A percentile compares a stretch with the other conserved stretches of the same genome.
These are phyloP conservation scores for Dasyurus viverrinus DNA, from an alignment of 2,113 vertebrate species.

Conservation along the genomic window DNA sequence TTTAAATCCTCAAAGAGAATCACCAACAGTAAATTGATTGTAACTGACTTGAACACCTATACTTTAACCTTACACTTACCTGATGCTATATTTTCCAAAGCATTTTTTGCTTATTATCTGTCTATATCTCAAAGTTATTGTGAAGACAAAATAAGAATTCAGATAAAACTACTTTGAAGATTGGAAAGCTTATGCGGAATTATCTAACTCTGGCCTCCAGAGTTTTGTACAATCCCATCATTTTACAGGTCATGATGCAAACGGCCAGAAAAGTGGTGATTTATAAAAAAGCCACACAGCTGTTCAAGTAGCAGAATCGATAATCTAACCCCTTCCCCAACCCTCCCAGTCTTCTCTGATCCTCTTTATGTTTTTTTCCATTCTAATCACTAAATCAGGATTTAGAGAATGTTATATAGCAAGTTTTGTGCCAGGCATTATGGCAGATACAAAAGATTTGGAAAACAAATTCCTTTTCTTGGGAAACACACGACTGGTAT, in stretches of 20 bases:
- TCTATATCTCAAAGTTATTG: background rate
- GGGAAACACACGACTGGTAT: background rate
- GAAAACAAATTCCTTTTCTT: background rate
- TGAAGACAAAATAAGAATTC: background rate
- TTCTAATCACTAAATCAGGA: background rate
- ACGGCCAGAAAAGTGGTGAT: background rate
- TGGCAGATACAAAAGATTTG: background rate
- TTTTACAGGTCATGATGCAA: background rate
- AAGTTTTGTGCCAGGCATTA: background rate
- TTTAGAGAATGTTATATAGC: background rate
- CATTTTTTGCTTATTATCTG: background rate
- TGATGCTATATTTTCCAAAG: background rate
- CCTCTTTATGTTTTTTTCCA: background rate
- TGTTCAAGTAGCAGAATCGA: background rate
- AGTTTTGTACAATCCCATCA: background rate
- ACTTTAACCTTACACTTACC: background rate
- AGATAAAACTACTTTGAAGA: background rate
- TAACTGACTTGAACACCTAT: background rate
- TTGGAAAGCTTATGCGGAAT: background rate
- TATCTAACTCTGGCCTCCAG: background rate
- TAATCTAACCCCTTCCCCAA: background rate
- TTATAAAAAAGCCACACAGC: background rate
- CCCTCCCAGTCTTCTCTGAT: background rate
- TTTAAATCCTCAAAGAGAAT: background rate
- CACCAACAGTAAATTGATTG: background rate